Base-by-base conservation (phyloP, 1,140 invertebrate genomes). In the Amyelois transitella region DNA sequence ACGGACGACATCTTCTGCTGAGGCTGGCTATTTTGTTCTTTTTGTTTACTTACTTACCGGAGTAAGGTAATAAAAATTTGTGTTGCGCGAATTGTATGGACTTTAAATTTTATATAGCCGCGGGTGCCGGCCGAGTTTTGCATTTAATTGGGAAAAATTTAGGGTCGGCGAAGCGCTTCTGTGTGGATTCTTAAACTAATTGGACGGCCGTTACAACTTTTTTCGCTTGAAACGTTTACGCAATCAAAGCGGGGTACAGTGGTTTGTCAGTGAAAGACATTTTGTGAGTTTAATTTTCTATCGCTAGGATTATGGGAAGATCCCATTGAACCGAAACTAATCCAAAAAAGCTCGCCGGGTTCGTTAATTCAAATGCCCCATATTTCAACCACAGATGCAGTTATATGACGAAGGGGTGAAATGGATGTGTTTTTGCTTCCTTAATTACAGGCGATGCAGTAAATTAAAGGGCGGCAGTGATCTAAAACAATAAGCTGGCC, bases 141-240 rank as follows among this genome's bases (percentile, higher is more conserved):
- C 82, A 85, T 88, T 88, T 88, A 85, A 88, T 88, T 86, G 80
- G 68, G 74, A 87, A 88, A 84, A 88, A 81, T 84, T 84, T 81
- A 77, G 81, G 81, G 80, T 70, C 81, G 75, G 65, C 72, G 76
- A 76, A 80, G 73, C 80, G 74, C 81, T 86, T 84, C 81, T 86
- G 85, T 75, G 78, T 71, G 80, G 77, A 81, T 81, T 86, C 82
- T 84, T 83, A 81, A 82, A 81, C 75, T 86, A 87, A 87, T 86
- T 87, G 84, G 77, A 81, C 71, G 75, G 72, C 79, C 75, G 76
- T 82, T 86, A 79, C 72, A 74, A 81, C 79, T 71, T 87, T 86
- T 86, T 78, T 81, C 72, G 63, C 67, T 77, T 77, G 72, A 75
- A 82, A 72, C 73, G 71, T 77, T 82, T 79, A 62, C 62, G 76